Conservation (phyloP, 2,888 invertebrate species). For the Bellardia bayeri region DNA sequence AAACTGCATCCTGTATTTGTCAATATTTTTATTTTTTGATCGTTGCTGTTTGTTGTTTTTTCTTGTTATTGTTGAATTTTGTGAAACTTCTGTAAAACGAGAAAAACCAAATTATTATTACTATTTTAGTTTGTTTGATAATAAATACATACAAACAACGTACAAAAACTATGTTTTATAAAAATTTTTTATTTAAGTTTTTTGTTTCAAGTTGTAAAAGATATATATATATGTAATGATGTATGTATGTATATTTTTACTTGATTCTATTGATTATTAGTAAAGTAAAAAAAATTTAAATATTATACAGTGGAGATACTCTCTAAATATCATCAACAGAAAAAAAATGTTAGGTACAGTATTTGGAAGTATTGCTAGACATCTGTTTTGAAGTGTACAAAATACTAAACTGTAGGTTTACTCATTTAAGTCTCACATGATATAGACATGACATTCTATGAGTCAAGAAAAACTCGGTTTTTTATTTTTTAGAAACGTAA, state of each 20-base stretch:
- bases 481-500: too few relatives aligned
- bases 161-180: slow-evolving; percentile 2
- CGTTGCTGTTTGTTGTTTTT: not conserved
- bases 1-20: slow-evolving; percentile 68
- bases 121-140: slow-evolving; percentile 3
- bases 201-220: not conserved
- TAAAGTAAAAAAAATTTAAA: not conserved
- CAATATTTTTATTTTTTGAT: slow-evolving; percentile 47
- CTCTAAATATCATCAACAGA: too few relatives aligned
- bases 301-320: not conserved
- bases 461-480: too few relatives aligned
- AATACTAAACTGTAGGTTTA: too few relatives aligned
- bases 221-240: not conserved
- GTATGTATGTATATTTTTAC: not conserved
- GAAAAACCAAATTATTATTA: slow-evolving; percentile 4
- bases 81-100: slow-evolving; percentile 41
- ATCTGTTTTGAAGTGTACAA: too few relatives aligned
- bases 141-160: not conserved
- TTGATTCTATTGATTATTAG: not conserved
- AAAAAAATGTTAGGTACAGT: too few relatives aligned
- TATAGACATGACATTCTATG: too few relatives aligned
- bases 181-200: slow-evolving; percentile 5
- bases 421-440: too few relatives aligned
- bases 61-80: slow-evolving; percentile 51
- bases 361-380: too few relatives aligned